These are phyloP conservation scores for Pelmatolapia mariae DNA, from an alignment of 2,113 vertebrate genomes.

Conservation along the genomic window DNA sequence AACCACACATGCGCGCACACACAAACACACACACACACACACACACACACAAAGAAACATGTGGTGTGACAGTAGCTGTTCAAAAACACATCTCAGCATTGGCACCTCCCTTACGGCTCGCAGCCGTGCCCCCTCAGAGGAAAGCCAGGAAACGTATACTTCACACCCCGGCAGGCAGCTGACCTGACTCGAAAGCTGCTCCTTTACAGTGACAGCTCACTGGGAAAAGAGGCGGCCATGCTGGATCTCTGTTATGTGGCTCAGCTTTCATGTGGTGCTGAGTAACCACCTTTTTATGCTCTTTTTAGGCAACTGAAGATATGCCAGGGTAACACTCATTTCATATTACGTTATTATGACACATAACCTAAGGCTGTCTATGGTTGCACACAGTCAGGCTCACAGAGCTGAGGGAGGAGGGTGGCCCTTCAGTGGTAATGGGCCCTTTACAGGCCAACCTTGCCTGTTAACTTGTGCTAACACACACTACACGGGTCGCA, in stretches of 20 bases:
- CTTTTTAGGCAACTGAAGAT: neutral
- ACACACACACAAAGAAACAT: neutral
- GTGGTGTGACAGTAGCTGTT: neutral
- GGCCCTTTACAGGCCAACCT: neutral
- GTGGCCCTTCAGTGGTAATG: neutral
- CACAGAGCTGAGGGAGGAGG: neutral
- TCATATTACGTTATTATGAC: neutral
- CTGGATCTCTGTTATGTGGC: slow-evolving; percentile 7
- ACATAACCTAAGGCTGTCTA: neutral
- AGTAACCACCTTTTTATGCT: slow-evolving; percentile 4
- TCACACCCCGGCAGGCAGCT: slow-evolving; percentile 25
- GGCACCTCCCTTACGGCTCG: neutral
- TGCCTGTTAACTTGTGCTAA: neutral
- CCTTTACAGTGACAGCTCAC: neutral
- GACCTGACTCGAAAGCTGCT: slow-evolving; percentile 11
- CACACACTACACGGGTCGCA: neutral
- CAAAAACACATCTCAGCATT: slow-evolving; percentile 3
- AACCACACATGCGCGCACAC: neutral
- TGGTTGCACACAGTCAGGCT: neutral
- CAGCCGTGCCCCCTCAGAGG: slow-evolving; percentile 10
- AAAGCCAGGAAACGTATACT: slow-evolving; percentile 13
- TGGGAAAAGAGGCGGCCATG: neutral
- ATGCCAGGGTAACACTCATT: neutral
- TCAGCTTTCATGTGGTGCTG: slow-evolving; percentile 35
- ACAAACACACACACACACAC: neutral